phyloP scores from a whole-genome alignment of 2,113 vertebrate genomes.

The Phyllostomus discolor region DNA sequence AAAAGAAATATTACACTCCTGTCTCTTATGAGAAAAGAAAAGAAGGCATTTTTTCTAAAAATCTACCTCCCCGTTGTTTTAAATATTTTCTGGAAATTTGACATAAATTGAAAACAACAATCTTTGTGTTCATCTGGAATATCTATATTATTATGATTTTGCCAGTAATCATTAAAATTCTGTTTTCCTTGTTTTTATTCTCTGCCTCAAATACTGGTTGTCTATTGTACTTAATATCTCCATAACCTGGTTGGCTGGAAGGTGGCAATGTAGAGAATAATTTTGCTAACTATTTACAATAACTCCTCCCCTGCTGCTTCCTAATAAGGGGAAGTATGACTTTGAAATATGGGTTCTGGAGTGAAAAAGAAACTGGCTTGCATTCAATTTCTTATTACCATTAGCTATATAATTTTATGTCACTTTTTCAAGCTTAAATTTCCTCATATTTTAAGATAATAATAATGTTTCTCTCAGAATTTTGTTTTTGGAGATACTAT shows the following conservation, averaged over 20 bases:
- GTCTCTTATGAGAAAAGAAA: neutral
- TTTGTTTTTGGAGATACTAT: neutral
- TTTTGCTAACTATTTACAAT: neutral
- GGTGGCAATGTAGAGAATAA: neutral
- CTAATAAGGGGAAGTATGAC: neutral
- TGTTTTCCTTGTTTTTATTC: neutral
- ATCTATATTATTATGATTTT: neutral
- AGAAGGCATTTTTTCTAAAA: neutral
- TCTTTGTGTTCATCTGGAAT: neutral
- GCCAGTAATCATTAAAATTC: neutral
- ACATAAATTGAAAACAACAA: neutral
- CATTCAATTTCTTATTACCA: neutral
- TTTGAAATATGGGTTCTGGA: neutral
- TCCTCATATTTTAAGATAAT: neutral
- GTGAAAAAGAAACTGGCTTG: neutral
- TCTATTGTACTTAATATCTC: neutral
- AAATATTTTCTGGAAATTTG: neutral
- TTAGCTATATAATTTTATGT: neutral
- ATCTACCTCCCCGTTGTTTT: neutral
- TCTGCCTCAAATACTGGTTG: neutral
- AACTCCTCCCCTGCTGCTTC: neutral
- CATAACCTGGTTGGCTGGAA: neutral
- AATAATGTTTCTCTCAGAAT: neutral
- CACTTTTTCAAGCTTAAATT: neutral
- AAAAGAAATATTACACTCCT: neutral